Evolutionary conservation across 2,888 invertebrate genomes (phyloP).

Genomic region (Cheilosia grossa): DNA sequence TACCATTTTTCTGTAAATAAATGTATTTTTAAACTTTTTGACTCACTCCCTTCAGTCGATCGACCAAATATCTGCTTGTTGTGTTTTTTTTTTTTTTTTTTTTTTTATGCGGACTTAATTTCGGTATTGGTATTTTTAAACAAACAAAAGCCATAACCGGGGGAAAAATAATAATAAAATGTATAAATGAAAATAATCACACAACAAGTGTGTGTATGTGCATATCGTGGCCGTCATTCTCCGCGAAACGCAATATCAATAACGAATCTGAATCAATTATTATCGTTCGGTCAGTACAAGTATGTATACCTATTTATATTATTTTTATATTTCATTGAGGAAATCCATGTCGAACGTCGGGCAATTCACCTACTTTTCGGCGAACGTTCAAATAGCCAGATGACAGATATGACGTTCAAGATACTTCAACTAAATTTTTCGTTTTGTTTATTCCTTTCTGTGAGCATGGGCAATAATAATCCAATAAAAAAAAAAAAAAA

Average conservation of each 20-base stretch:
- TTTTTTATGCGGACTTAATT: constrained; percentile 37
- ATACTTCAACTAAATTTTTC: constrained; percentile 18
- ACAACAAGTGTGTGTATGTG: constrained; percentile 13
- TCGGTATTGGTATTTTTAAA: constrained; percentile 54
- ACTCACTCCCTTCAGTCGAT: constrained; percentile 44
- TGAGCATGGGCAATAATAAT: constrained; percentile 3
- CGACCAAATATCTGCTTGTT: constrained; percentile 39
- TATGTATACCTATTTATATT: neutral
- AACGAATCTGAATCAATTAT: constrained; percentile 69
- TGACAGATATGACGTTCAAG: constrained; percentile 67
- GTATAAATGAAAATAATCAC: constrained; percentile 61
- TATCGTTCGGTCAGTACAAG: constrained; percentile 51
- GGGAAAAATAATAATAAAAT: constrained; percentile 56
- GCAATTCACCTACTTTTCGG: constrained; percentile 71
- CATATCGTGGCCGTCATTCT: constrained; percentile 23
- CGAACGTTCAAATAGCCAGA: constrained; percentile 61
- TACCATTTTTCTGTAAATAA: constrained; percentile 36
- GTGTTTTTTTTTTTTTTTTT: constrained; percentile 3
- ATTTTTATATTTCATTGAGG: constrained; percentile 22
- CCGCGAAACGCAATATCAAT: constrained; percentile 54
- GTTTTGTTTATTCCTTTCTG: constrained; percentile 6
- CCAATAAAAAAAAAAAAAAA: constrained; percentile 27
- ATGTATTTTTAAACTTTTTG: constrained; percentile 54
- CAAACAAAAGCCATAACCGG: constrained; percentile 29
- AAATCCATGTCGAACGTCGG: constrained; percentile 51